phyloP scores from a whole-genome alignment of 2,113 vertebrate species.

The Chaenogobius annularis region DNA sequence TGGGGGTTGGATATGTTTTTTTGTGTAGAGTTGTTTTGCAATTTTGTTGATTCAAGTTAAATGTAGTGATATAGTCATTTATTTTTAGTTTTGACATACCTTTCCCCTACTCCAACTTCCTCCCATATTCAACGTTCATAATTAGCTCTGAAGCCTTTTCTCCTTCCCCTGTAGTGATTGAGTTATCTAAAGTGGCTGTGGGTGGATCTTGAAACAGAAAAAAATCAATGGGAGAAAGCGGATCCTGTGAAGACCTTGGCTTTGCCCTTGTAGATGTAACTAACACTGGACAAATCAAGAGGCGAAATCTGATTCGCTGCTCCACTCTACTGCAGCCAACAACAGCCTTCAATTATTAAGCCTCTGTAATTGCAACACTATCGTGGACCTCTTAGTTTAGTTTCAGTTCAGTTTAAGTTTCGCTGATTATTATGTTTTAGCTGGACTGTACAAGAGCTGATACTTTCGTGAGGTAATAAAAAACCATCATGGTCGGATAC shows the following conservation, averaged over 20 bases:
- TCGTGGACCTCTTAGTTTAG: conserved; percentile 22
- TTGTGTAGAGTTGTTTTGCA: no score
- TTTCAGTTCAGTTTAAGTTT: conserved; percentile 18
- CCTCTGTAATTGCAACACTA: conserved; percentile 46
- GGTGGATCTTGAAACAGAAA: conserved; percentile 18
- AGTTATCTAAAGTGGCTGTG: conserved; percentile 9
- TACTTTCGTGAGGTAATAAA: no score
- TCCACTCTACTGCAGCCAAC: conserved; percentile 38
- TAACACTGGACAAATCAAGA: conserved; percentile 57
- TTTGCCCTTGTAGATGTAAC: conserved; percentile 70
- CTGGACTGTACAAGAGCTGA: no score
- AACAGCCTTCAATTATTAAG: conserved; percentile 67
- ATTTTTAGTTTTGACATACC: not conserved
- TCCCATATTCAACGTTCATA: not conserved
- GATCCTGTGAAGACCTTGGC: conserved; percentile 45
- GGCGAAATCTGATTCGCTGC: conserved; percentile 52
- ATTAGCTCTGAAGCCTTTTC: not conserved
- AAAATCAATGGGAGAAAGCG: conserved; percentile 49
- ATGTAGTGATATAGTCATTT: not conserved
- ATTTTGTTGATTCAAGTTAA: not conserved
- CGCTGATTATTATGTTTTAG: no score
- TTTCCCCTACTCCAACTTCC: not conserved
- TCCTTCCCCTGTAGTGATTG: not conserved
- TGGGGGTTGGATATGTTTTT: no score
- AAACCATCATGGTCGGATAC: no score